Base-by-base conservation (phyloP, 1,140 invertebrate genomes). In the Microplitis mediator region DNA sequence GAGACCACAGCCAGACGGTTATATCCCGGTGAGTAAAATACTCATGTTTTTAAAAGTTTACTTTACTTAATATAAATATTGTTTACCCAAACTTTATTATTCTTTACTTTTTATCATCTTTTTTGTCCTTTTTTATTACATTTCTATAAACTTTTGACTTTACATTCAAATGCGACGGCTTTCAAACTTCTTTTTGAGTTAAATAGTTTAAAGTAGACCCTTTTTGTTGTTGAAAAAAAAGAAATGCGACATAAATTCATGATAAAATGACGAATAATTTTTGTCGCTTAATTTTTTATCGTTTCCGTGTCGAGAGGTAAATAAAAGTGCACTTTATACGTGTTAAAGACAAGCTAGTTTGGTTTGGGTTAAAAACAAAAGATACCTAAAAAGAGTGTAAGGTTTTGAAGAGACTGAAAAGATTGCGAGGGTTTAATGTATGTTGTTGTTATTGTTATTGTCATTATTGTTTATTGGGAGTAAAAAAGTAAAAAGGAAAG, bases 1-100 rank as follows among this genome's bases (percentile, higher is more conserved):
- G 70, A 84, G 84, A 69, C 79, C 81, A 67, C 85, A 86, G 75
- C 86, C 85, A 66, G 85, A 86, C 65, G 86, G 86, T 76, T 87
- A 86, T 81, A 86, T 86, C 76, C 85, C 86, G 82, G 86, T 87
- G 76, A 86, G 85, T 85, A 69, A 69, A 51, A 8, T 65, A 31
- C 51, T 23, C 23, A 23, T 23, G 23, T 23, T 23, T 23, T 23
- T 23, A 23, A 32, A 31, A 52, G 69, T 72, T 58, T 60, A 45
- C 58, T 51, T 58, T 36, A 64, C 58, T 56, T n/a, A 36, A 13
- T 8, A 63, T 61, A 32, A 62, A 6, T 45, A 4, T 39, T 60
- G 16, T 73, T 72, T 76, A 51, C 71, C 73, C 64, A 32, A 34
- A 73, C 36, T 69, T 73, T 75, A 8, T 9, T 45, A 45, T 45